Base-by-base conservation (phyloP, 2,113 vertebrate species). In the Aegithalos caudatus region DNA sequence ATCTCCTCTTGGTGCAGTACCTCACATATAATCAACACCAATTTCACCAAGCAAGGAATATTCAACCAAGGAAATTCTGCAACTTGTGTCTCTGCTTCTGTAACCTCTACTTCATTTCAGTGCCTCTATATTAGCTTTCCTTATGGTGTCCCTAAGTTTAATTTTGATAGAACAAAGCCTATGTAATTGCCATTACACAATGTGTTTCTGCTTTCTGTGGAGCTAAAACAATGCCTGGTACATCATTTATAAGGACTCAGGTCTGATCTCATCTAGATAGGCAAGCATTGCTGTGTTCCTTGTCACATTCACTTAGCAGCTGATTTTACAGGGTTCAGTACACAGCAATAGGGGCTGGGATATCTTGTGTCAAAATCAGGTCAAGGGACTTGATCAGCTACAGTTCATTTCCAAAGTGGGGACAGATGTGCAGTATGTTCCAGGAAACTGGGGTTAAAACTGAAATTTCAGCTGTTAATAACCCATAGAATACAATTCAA, bases 321-420 rank as follows among this genome's bases (percentile, higher is more conserved):
- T 91, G 86, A 85, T 95, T 95, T 94, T 48, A 72, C 78, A 40
- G 64, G 83, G 70, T 40, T 89, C 78, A 40, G 69, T 50, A 54
- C 31, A 51, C 51, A 84, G 74, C 67, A 81, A 3, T 20, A 71
- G 42, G 48, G 67, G 29, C 81, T 73, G 87, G 80, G 37, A 65
- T 93, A 92, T 95, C 84, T 87, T 73, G 78, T 66, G 89, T 94
- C 81, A 92, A 82, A 92, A 95, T 94, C 65, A 62, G 96, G 90
- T 71, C 82, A 79, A 64, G 60, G 65, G 71, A 40, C 57, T 88
- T 65, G 37, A 54, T 91, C 42, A 81, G 80, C 42, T 69, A 24
- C 45, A 44, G 47, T 42, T 95, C 7, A 40, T 91, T 94, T 89
- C 47, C 40, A 54, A 45, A 87, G 27, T 50, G 27, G 42, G 38